phyloP scores from a whole-genome alignment of 2,113 vertebrate genomes.

The Chitala chitala region DNA sequence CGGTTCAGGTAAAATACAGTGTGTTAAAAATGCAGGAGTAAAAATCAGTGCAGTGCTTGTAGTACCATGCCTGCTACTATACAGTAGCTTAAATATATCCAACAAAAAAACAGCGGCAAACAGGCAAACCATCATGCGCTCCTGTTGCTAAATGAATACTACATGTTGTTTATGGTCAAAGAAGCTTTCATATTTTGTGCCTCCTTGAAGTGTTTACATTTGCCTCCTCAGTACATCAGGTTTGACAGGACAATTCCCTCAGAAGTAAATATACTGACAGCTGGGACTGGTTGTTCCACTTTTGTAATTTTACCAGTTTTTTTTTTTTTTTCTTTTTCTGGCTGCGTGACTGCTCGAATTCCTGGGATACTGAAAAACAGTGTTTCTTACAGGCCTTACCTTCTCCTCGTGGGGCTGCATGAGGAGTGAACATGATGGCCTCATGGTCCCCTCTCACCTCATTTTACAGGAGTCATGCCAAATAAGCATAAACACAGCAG shows the following conservation, averaged over 20 bases:
- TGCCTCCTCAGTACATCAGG: not conserved
- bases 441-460: not conserved
- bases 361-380: not conserved
- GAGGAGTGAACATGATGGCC: slow-evolving; percentile 2
- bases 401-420: not conserved
- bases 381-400: not conserved
- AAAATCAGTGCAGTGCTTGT: not conserved
- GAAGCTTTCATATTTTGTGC: not conserved
- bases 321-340: not conserved
- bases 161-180: not conserved
- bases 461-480: not conserved
- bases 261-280: not conserved
- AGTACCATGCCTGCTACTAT: not conserved
- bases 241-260: not conserved
- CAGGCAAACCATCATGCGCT: not conserved
- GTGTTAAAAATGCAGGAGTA: not conserved
- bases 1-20: slow-evolving; percentile 36
- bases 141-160: not conserved
- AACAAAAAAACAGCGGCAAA: not conserved
- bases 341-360: too few relatives aligned
- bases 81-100: not conserved
- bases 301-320: not conserved
- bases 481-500: slow-evolving; percentile 10
- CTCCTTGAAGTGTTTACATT: not conserved
- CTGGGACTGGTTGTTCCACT: not conserved